Conservation (phyloP, 2,113 vertebrate genomes). For the Psettodes erumei region DNA sequence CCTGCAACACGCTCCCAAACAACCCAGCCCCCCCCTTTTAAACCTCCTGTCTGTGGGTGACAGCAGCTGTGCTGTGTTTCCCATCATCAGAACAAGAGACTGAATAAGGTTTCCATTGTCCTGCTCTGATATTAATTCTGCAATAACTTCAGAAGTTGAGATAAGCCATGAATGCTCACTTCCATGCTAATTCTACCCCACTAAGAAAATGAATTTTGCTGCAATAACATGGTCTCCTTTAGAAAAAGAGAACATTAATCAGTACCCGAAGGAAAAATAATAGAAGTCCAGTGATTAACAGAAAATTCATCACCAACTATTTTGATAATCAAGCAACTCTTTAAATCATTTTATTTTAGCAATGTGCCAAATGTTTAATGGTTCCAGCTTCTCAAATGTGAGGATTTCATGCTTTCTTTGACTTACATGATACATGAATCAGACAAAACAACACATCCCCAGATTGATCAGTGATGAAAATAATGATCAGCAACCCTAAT, state of each 20-base stretch:
- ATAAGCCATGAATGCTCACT: neutral
- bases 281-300: no score
- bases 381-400: no score
- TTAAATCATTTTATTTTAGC: neutral
- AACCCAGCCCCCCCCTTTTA: neutral
- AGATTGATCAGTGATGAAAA: no score
- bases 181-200: neutral
- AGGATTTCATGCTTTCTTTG: no score
- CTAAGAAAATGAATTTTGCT: constrained; percentile 3
- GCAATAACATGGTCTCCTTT: neutral
- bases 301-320: neutral
- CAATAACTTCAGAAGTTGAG: neutral
- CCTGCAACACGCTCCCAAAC: neutral
- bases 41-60: constrained; percentile 9
- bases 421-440: neutral
- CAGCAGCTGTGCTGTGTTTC: constrained; percentile 4
- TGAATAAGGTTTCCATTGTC: neutral
- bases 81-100: neutral
- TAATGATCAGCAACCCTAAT: no score
- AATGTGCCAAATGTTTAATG: no score
- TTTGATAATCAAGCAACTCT: neutral
- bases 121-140: neutral
- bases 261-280: neutral
- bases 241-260: neutral
- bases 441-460: neutral